Evolutionary conservation across 2,888 invertebrate species (phyloP).

Genomic region (Hesperia comma): DNA sequence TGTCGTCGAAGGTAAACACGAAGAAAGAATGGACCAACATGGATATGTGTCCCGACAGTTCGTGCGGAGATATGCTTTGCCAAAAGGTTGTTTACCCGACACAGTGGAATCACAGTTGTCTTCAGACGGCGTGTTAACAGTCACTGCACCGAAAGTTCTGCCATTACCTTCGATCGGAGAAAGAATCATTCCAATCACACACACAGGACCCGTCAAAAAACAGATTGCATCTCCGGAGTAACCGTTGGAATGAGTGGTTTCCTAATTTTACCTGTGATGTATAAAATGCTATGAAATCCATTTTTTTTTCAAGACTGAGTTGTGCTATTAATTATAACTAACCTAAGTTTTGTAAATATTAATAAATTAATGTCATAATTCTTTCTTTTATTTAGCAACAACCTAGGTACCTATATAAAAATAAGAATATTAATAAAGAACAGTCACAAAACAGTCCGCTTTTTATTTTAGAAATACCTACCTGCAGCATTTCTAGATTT

Average conservation of each 20-base stretch:
- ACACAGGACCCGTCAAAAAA: constrained; percentile 83
- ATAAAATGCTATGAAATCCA: constrained; percentile 14
- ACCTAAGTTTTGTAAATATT: constrained; percentile 17
- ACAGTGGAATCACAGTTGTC: constrained; percentile 89
- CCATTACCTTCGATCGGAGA: constrained; percentile 75
- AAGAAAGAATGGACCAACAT: constrained; percentile 89
- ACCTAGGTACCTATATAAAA: too few species aligned
- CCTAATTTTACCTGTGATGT: neutral
- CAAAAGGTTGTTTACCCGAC: constrained; percentile 88
- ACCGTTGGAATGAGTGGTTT: constrained; percentile 29
- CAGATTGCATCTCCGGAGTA: constrained; percentile 49
- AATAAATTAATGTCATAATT: neutral
- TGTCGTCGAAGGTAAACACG: constrained; percentile 90
- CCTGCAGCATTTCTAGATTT: too few species aligned
- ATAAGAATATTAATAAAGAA: too few species aligned
- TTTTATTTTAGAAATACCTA: too few species aligned
- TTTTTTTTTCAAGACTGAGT: constrained; percentile 59
- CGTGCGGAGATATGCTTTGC: constrained; percentile 88
- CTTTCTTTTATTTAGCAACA: neutral
- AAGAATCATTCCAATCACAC: constrained; percentile 84
- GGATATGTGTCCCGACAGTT: constrained; percentile 90
- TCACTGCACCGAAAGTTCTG: constrained; percentile 86
- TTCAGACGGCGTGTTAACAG: constrained; percentile 89
- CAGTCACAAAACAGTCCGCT: too few species aligned
- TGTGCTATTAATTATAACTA: constrained; percentile 44